Percentiles rank a stretch among this genome's conserved stretches.
These are phyloP conservation scores for Drosophila equinoxialis DNA, from an alignment of 1,140 invertebrate genomes.

Conservation along the genomic window DNA sequence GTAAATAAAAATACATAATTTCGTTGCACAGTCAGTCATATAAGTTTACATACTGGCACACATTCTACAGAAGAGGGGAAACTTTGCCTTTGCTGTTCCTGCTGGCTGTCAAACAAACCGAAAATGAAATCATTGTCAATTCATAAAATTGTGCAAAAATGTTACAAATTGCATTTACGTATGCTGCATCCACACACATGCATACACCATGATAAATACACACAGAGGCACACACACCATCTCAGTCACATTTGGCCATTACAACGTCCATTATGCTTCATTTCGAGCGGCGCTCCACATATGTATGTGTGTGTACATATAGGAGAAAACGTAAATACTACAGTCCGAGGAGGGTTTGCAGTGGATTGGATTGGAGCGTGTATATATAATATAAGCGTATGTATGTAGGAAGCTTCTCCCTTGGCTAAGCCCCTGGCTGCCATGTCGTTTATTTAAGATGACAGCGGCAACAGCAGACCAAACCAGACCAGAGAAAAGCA, in stretches of 20 bases:
- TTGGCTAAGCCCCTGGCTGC: constrained; percentile 59
- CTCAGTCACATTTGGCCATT: constrained; percentile 53
- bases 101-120: constrained; percentile 70
- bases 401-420: constrained; percentile 10
- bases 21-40: constrained; percentile 43
- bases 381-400: neutral
- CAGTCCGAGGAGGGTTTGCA: neutral
- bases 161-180: constrained; percentile 79
- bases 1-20: constrained; percentile 64
- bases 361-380: neutral
- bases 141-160: constrained; percentile 78
- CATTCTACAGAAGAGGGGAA: neutral
- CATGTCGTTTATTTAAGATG: constrained; percentile 81
- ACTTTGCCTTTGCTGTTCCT: constrained; percentile 27
- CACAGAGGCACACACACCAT: constrained; percentile 9
- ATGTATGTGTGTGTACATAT: constrained; percentile 20
- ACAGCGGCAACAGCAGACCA: constrained; percentile 53
- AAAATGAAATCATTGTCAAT: constrained; percentile 81
- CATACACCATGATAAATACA: constrained; percentile 5
- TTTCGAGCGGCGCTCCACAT: constrained; percentile 63
- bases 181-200: constrained; percentile 52
- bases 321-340: constrained; percentile 9
- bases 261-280: constrained; percentile 71
- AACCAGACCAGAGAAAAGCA: neutral
- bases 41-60: constrained; percentile 52